Percentiles rank a stretch among this genome's conserved stretches.
Conservation (phyloP, 2,113 vertebrate species). For the Oncorhynchus clarkii region DNA sequence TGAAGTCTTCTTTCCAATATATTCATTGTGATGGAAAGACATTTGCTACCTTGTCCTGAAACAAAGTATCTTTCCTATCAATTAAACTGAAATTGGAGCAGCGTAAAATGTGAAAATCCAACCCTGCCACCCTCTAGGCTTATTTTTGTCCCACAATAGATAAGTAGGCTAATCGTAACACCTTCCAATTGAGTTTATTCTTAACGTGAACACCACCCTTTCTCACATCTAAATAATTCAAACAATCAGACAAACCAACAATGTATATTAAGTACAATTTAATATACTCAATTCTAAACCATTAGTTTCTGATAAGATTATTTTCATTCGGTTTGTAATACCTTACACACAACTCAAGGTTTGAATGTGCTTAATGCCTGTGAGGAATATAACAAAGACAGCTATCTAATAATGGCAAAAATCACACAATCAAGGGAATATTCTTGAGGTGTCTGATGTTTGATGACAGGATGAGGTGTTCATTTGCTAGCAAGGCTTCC, state of each 20-base stretch:
- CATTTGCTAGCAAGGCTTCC: neutral
- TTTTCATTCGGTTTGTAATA: neutral
- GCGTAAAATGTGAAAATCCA: too few species aligned
- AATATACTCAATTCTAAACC: neutral
- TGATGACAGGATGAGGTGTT: neutral
- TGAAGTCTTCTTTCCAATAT: neutral
- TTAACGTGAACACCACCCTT: neutral
- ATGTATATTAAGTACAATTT: neutral
- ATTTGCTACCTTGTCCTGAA: neutral
- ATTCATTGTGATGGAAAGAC: neutral
- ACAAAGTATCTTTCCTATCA: neutral
- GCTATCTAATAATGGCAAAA: neutral
- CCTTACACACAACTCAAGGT: neutral
- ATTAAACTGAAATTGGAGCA: neutral
- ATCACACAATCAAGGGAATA: neutral
- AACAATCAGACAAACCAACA: neutral
- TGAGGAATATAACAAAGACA: neutral
- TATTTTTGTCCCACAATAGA: too few species aligned
- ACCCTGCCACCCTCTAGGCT: too few species aligned
- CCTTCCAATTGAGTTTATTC: neutral
- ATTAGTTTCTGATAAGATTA: neutral
- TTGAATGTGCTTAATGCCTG: neutral
- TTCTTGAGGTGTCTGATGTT: neutral
- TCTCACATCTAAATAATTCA: neutral
- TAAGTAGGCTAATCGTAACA: neutral